Evolutionary conservation across 2,797 vertebrate species (phyloP), one percentile per base, ranked within the genome.

Genomic region (Alosa sapidissima): DNA sequence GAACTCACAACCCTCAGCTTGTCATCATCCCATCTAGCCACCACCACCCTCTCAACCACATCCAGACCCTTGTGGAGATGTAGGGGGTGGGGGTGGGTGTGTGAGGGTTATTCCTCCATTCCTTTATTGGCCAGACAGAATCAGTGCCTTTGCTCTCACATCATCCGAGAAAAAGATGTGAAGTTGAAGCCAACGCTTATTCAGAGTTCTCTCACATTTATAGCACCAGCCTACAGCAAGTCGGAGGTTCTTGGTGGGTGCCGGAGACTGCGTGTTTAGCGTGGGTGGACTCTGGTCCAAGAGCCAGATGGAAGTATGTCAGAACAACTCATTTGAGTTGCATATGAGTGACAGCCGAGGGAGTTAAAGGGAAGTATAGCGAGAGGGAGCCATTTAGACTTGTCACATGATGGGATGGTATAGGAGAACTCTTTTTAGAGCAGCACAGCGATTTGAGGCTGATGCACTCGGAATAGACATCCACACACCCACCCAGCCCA

Each of bases 231-330:
- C 72, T 78, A 9, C 36, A 5, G 72, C 28, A 21, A 3, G 14
- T 78, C 14, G 19, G 72, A 9, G 68, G 68, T 75, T 33, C 11
- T 11, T 4, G 3, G 28, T 41, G 14, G 11, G 68, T 21, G 68
- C 5, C 11, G 3, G 36, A 75, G 36, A 21, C 72, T 5, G 14
- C 5, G 19, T 21, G 72, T 47, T 78, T 21, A 4, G 41, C 6
- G 41, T 78, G 16, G 72, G 72, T 36, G 72, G 16, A 0, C 72
- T 47, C 41, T 5, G 21, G 41, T 78, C 72, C 21, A 2, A 21
- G 36, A 78, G 72, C 41, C 72, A 78, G 72, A 78, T 78, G 72
- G 72, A 78, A 19, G 36, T 19, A 78, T 78, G 72, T 78, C 72
- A 21, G 72, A 78, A 21, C 41, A 78, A 47, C 72, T 21, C 21